Evolutionary conservation across 2,113 vertebrate genomes (phyloP).

Genomic region (Dunckerocampus dactyliophorus): DNA sequence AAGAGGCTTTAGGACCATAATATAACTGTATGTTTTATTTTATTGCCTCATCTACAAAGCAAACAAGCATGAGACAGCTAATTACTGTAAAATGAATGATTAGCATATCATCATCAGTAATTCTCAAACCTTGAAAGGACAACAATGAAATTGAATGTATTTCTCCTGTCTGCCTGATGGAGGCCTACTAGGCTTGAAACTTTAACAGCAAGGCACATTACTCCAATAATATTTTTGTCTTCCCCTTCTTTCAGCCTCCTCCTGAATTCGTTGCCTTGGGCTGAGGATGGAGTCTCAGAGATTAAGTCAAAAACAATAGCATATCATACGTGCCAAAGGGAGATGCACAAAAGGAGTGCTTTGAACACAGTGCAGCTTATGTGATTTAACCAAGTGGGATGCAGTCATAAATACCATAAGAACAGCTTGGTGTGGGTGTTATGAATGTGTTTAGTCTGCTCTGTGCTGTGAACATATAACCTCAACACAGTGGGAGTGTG

Average conservation of each 20-base stretch:
- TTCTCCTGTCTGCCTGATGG: slow-evolving; percentile 11
- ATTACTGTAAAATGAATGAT: too few species aligned
- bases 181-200: slow-evolving; percentile 19
- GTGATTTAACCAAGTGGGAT: slow-evolving; percentile 37
- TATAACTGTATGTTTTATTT: too few species aligned
- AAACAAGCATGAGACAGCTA: too few species aligned
- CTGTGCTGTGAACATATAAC: slow-evolving; percentile 34
- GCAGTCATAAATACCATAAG: slow-evolving; percentile 36
- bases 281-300: slow-evolving; percentile 32
- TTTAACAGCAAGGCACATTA: slow-evolving; percentile 25
- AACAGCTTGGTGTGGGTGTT: slow-evolving; percentile 22
- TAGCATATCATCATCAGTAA: background rate
- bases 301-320: slow-evolving; percentile 51
- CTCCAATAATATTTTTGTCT: slow-evolving; percentile 18
- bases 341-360: slow-evolving; percentile 32
- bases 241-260: slow-evolving; percentile 3
- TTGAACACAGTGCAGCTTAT: slow-evolving; percentile 36
- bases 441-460: slow-evolving; percentile 8
- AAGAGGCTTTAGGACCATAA: too few species aligned
- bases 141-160: slow-evolving; percentile 2
- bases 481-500: slow-evolving; percentile 12
- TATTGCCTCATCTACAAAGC: too few species aligned
- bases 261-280: slow-evolving; percentile 13
- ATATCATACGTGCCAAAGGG: slow-evolving; percentile 28
- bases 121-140: background rate